Percentiles rank a stretch among this genome's conserved stretches.
phyloP scores from a whole-genome alignment of 2,888 invertebrate genomes.

The Aproaerema taeniolella region DNA sequence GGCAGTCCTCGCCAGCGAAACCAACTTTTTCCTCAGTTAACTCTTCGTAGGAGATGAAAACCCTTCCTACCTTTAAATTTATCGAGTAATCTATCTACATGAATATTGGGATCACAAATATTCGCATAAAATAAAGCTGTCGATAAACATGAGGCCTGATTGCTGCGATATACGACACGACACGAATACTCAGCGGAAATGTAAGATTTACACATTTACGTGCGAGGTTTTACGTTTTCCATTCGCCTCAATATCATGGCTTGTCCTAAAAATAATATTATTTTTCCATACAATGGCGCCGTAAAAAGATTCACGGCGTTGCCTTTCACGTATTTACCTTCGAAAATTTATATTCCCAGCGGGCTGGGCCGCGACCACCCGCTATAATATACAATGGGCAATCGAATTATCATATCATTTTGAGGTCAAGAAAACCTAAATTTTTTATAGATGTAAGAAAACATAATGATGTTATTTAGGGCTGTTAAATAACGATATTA shows the following conservation, averaged over 20 bases:
- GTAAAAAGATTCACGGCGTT: constrained; percentile 59
- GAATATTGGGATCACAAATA: background rate
- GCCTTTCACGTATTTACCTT: constrained; percentile 66
- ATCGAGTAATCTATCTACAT: too few relatives aligned
- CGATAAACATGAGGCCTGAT: constrained; percentile 27
- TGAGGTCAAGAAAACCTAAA: constrained; percentile 36
- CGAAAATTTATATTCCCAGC: constrained; percentile 67
- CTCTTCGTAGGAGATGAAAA: too few relatives aligned
- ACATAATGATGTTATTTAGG: too few relatives aligned
- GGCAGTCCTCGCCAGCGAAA: background rate
- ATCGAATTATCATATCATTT: constrained; percentile 71
- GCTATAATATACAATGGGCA: constrained; percentile 66
- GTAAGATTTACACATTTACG: constrained; percentile 2
- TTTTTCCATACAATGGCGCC: constrained; percentile 53
- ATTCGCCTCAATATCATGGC: constrained; percentile 34
- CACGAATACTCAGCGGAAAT: background rate
- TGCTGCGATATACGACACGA: background rate
- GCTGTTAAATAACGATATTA: too few relatives aligned
- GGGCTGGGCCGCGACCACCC: constrained; percentile 57
- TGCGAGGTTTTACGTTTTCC: constrained; percentile 23
- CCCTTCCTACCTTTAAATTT: too few relatives aligned
- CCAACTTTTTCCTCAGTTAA: background rate
- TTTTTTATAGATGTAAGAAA: too few relatives aligned
- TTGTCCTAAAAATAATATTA: constrained; percentile 31
- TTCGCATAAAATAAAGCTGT: background rate